These are phyloP conservation scores for Heliconius himera DNA, from an alignment of 1,140 invertebrate genomes.

Conservation along the genomic window DNA sequence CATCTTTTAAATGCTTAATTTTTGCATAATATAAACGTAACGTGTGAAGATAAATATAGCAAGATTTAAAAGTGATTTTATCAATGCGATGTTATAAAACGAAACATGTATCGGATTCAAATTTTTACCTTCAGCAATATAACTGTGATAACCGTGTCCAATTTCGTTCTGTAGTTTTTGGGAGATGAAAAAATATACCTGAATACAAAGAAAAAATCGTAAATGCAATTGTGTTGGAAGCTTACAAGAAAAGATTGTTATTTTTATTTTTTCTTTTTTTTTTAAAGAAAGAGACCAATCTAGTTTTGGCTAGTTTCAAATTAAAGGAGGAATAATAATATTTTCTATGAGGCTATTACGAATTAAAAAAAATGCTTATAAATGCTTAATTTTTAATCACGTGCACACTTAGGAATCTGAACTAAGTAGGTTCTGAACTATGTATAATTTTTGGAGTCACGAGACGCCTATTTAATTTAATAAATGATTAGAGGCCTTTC, in stretches of 20 bases:
- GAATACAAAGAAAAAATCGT: not conserved
- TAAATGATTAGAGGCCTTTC: not conserved
- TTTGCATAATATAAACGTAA: not conserved
- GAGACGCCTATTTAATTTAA: not conserved
- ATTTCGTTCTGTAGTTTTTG: constrained; percentile 9
- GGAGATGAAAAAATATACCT: not conserved
- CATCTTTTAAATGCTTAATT: not conserved
- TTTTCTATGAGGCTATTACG: too few species aligned
- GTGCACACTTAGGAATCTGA: too few species aligned
- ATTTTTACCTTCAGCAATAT: constrained; percentile 1
- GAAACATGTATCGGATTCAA: not conserved
- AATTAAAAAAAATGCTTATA: too few species aligned
- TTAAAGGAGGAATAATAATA: too few species aligned
- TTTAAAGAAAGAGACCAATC: too few species aligned
- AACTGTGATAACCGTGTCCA: not conserved
- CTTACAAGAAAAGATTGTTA: not conserved
- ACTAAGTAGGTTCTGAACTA: too few species aligned
- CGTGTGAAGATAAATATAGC: not conserved
- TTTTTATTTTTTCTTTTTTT: too few species aligned
- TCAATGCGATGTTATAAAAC: not conserved
- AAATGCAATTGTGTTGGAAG: not conserved
- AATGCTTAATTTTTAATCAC: too few species aligned
- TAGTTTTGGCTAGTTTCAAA: too few species aligned
- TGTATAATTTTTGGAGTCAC: too few species aligned
- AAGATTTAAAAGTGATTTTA: not conserved